phyloP scores from a whole-genome alignment of 35 echinoderm and acorn worm species.

The Acanthaster planci region DNA sequence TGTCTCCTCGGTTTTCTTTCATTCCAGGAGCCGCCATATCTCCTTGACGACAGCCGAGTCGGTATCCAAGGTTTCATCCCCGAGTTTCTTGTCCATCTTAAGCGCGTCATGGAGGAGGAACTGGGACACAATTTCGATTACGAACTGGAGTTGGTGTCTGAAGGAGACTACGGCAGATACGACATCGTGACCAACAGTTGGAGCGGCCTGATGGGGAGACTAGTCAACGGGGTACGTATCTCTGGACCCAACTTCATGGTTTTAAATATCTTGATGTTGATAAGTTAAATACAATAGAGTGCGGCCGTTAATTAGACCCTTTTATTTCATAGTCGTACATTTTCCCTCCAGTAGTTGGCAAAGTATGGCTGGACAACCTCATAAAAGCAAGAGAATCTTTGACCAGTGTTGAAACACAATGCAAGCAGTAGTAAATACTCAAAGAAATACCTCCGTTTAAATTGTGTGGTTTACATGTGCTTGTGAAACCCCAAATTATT shows the following conservation, averaged over 20 bases:
- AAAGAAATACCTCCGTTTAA: too few relatives aligned
- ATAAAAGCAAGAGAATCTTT: too few relatives aligned
- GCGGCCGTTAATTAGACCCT: too few relatives aligned
- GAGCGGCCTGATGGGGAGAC: conserved; percentile 80
- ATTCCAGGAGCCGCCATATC: conserved; percentile 80
- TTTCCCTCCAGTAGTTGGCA: too few relatives aligned
- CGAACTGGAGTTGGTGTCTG: conserved; percentile 69
- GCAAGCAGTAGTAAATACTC: too few relatives aligned
- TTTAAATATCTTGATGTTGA: background rate
- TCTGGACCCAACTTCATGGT: background rate
- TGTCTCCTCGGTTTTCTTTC: background rate
- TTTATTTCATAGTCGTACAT: too few relatives aligned
- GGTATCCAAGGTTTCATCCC: conserved; percentile 80
- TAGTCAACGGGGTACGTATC: conserved; percentile 75
- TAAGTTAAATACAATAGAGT: background rate
- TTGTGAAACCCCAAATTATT: too few relatives aligned
- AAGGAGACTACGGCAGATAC: conserved; percentile 74
- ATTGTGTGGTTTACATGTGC: too few relatives aligned
- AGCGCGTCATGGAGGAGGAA: conserved; percentile 64
- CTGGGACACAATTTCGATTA: conserved; percentile 71
- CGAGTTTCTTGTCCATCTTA: conserved; percentile 56
- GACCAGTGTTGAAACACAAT: too few relatives aligned
- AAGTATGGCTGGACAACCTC: too few relatives aligned
- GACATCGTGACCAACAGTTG: conserved; percentile 67
- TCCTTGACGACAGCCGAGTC: conserved; percentile 63